Evolutionary conservation across 2,797 vertebrate species (phyloP).

Genomic region (Cyprinella venusta): DNA sequence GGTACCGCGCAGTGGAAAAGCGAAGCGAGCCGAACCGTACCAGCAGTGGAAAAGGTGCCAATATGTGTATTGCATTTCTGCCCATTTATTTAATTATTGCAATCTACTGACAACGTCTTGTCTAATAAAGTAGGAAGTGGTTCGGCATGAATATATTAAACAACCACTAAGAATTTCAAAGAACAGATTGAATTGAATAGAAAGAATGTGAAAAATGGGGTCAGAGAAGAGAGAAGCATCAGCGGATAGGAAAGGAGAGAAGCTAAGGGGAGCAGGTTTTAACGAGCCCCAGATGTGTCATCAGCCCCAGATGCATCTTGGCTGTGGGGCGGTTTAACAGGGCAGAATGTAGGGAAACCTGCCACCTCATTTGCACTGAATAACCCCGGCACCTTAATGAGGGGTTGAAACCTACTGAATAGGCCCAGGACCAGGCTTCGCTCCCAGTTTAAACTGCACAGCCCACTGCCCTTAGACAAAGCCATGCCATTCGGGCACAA

Average conservation of each 20-base stretch:
- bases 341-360: slow-evolving; percentile 30
- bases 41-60: too few relatives aligned
- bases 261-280: slow-evolving; percentile 39
- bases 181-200: neutral
- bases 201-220: slow-evolving; percentile 47
- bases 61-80: neutral
- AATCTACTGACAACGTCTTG: neutral
- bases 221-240: slow-evolving; percentile 22
- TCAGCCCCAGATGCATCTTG: slow-evolving; percentile 48
- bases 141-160: neutral
- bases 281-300: slow-evolving; percentile 60
- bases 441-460: slow-evolving; percentile 46
- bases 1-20: too few relatives aligned
- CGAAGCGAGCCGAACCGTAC: too few relatives aligned
- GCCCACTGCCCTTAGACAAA: slow-evolving; percentile 59
- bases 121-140: neutral
- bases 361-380: slow-evolving; percentile 4
- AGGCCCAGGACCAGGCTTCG: slow-evolving; percentile 24
- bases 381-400: slow-evolving; percentile 28
- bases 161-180: neutral
- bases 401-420: slow-evolving; percentile 31
- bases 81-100: neutral
- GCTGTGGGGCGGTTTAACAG: slow-evolving; percentile 5
- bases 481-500: slow-evolving; percentile 35
- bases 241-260: slow-evolving; percentile 13